Evolutionary conservation across 2,888 invertebrate genomes (phyloP).

Genomic region (Carabus problematicus): DNA sequence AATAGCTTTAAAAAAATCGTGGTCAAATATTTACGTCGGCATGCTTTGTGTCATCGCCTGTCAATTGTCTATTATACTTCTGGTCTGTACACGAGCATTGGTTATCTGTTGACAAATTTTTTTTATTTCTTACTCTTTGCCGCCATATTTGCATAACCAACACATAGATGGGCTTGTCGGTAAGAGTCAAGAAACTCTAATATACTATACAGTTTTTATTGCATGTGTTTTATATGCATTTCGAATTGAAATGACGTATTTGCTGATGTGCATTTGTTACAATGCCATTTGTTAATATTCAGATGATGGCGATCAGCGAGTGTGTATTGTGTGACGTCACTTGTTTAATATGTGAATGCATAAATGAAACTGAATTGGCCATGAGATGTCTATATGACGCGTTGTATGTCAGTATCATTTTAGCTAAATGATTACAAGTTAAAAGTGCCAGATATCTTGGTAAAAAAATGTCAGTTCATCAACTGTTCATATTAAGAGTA

Average conservation of each 20-base stretch:
- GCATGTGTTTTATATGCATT: background rate
- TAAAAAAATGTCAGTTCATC: no score
- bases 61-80: slow-evolving; percentile 1
- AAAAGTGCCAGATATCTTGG: no score
- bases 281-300: slow-evolving; percentile 22
- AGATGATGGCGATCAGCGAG: background rate
- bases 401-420: no score
- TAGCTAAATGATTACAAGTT: no score
- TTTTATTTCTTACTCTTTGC: no score
- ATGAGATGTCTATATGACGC: slow-evolving; percentile 16
- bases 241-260: no score
- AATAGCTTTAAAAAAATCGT: background rate
- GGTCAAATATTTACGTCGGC: no score
- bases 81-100: background rate
- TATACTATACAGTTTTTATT: background rate
- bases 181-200: no score
- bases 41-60: background rate
- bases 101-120: background rate
- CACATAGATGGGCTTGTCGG: background rate
- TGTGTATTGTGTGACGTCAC: slow-evolving; percentile 22
- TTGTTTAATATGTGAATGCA: slow-evolving; percentile 28
- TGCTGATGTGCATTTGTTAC: background rate
- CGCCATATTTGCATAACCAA: no score
- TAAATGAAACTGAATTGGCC: slow-evolving; percentile 24
- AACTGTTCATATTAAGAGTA: no score